phyloP scores from a whole-genome alignment of 2,888 invertebrate genomes.

The Hesperia comma region DNA sequence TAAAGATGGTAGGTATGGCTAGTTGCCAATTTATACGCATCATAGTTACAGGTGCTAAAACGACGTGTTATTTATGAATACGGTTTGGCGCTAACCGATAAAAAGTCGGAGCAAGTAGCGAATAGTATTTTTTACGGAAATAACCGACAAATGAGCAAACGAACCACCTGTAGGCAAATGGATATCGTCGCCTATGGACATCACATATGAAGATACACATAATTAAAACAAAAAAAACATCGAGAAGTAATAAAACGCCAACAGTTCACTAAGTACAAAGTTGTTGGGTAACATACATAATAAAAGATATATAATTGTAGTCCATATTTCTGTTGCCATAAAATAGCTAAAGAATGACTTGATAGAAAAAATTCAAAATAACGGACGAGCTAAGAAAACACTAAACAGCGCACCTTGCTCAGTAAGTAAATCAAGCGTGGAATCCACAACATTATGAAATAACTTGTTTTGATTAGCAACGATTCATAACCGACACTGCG shows the following conservation, averaged over 20 bases:
- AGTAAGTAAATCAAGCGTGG: slow-evolving; percentile 9
- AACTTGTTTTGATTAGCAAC: slow-evolving; percentile 4
- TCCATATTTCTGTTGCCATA: no score
- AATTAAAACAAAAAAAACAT: no score
- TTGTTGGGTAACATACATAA: no score
- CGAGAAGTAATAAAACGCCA: no score
- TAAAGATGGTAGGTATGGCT: neutral
- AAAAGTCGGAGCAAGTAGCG: neutral
- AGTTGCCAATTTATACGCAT: neutral
- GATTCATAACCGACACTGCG: neutral
- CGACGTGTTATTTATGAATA: neutral
- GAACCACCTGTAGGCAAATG: no score
- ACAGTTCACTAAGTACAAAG: no score
- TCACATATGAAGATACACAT: no score
- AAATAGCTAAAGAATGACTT: neutral
- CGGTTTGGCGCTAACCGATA: neutral
- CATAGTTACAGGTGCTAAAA: neutral
- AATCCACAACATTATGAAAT: slow-evolving; percentile 11
- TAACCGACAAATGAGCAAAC: no score
- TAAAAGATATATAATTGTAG: no score
- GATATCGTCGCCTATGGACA: no score
- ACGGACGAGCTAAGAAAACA: slow-evolving; percentile 11
- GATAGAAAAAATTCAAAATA: neutral
- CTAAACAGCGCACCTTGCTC: neutral
- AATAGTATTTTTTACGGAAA: neutral